Percentiles rank a stretch among this genome's conserved stretches.
phyloP scores from a whole-genome alignment of 2,113 vertebrate species.

The Caranx melampygus region DNA sequence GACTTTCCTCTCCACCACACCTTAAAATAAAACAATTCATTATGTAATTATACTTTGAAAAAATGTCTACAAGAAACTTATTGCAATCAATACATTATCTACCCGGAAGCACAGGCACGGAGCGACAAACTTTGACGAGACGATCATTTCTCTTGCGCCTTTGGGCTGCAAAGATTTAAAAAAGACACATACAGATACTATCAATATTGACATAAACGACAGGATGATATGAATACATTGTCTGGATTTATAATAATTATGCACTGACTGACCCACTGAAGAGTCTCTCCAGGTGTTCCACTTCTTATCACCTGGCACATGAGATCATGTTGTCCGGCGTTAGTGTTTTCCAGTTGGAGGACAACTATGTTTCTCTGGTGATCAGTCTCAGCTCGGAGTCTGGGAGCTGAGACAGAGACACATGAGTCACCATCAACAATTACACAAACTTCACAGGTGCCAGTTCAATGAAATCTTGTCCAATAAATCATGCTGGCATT shows the following conservation, averaged over 20 bases:
- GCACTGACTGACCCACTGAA: conserved; percentile 65
- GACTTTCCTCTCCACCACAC: conserved; percentile 58
- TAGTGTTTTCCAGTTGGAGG: conserved; percentile 54
- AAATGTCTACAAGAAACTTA: too few species aligned
- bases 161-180: conserved; percentile 49
- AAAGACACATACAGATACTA: background rate
- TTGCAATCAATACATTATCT: conserved; percentile 17
- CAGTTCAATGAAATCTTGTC: background rate
- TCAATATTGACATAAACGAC: background rate
- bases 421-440: background rate
- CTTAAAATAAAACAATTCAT: conserved; percentile 50
- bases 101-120: conserved; percentile 84
- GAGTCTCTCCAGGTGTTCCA: conserved; percentile 18
- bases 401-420: conserved; percentile 67
- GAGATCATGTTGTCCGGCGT: conserved; percentile 12
- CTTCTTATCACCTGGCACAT: conserved; percentile 62
- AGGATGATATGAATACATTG: background rate
- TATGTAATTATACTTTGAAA: background rate
- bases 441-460: background rate
- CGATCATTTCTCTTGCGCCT: conserved; percentile 42
- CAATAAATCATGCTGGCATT: background rate
- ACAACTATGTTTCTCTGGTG: conserved; percentile 27
- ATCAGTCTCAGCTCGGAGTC: conserved; percentile 48
- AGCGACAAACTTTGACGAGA: conserved; percentile 59
- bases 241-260: background rate